Conservation (phyloP, 1,140 invertebrate species). For the Spodoptera litura region DNA sequence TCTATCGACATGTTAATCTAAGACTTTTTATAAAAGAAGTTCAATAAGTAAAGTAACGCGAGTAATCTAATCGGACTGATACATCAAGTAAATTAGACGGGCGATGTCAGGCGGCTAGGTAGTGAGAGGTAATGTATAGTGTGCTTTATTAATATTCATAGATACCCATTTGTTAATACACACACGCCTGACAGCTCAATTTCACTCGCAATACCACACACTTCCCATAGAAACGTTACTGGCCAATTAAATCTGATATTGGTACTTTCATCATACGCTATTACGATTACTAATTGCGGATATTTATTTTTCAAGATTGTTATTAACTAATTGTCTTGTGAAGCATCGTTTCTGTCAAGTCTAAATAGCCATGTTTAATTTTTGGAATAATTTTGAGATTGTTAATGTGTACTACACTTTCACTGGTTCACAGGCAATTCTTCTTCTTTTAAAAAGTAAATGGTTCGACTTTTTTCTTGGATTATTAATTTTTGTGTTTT, state of each 20-base stretch:
- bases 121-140: slow-evolving; percentile 62
- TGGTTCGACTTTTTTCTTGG: not conserved
- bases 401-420: slow-evolving; percentile 7
- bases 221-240: slow-evolving; percentile 51
- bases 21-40: slow-evolving; percentile 13
- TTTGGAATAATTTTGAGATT: not conserved
- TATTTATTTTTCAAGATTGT: slow-evolving; percentile 32
- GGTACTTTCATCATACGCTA: slow-evolving; percentile 26
- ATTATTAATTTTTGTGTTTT: too few species aligned
- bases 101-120: slow-evolving; percentile 30
- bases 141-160: slow-evolving; percentile 80
- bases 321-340: slow-evolving; percentile 33
- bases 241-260: slow-evolving; percentile 56
- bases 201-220: slow-evolving; percentile 61
- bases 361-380: slow-evolving; percentile 15
- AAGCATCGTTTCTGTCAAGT: slow-evolving; percentile 24
- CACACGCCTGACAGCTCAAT: slow-evolving; percentile 79
- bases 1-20: slow-evolving; percentile 40
- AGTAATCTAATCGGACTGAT: slow-evolving; percentile 42
- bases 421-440: not conserved
- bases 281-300: slow-evolving; percentile 39
- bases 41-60: slow-evolving; percentile 15
- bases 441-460: not conserved
- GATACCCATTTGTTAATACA: slow-evolving; percentile 79
- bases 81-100: slow-evolving; percentile 31